Evolutionary conservation across 2,888 invertebrate genomes (phyloP).

Genomic region (Pachydiplax longipennis): DNA sequence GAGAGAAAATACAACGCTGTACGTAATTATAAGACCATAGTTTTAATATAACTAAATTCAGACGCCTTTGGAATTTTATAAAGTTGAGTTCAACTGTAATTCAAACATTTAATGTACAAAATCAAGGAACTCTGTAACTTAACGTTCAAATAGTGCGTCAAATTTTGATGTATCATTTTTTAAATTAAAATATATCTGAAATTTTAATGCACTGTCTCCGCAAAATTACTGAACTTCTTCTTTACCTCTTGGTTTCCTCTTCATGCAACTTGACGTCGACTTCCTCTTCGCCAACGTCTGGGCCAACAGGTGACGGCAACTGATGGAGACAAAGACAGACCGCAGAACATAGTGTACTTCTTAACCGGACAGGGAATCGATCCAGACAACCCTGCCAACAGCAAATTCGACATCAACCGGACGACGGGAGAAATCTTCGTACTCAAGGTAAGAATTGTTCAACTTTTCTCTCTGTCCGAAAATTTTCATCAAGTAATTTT

Average conservation of each 20-base stretch:
- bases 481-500: neutral
- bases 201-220: too few species aligned
- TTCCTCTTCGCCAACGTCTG: neutral
- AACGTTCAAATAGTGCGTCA: too few species aligned
- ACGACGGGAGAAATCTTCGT: slow-evolving; percentile 96
- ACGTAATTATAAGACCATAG: too few species aligned
- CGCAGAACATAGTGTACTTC: slow-evolving; percentile 95
- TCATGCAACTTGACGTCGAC: neutral
- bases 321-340: slow-evolving; percentile 94
- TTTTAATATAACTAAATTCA: too few species aligned
- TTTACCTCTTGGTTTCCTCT: neutral
- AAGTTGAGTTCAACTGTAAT: too few species aligned
- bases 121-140: too few species aligned
- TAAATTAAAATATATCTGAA: too few species aligned
- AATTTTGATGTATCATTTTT: too few species aligned
- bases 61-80: too few species aligned
- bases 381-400: slow-evolving; percentile 92
- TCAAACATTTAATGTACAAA: too few species aligned
- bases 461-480: neutral
- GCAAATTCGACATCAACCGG: slow-evolving; percentile 95
- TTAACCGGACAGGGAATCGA: slow-evolving; percentile 95
- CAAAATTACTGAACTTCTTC: neutral
- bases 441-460: slow-evolving; percentile 75
- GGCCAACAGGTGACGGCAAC: slow-evolving; percentile 86
- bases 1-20: too few species aligned